Evolutionary conservation across 2,888 invertebrate genomes (phyloP).

Genomic region (Pardosa pseudoannulata): DNA sequence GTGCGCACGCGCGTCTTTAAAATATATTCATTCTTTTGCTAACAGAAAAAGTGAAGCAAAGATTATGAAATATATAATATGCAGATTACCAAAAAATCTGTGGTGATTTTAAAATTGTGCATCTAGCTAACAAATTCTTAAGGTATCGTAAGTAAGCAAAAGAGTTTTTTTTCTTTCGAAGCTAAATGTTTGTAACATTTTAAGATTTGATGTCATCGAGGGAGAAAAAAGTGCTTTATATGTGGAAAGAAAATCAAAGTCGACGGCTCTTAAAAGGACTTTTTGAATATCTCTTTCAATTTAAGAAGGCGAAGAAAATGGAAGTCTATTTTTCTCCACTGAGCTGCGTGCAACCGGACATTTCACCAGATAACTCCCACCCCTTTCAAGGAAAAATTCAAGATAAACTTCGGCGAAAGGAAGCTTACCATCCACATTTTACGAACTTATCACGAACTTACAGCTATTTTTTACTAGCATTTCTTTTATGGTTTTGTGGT

Average conservation of each 20-base stretch:
- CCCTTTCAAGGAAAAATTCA: not conserved
- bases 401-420: not conserved
- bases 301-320: slow-evolving; percentile 1
- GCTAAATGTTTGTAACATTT: not conserved
- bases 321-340: not conserved
- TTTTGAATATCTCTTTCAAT: slow-evolving; percentile 16
- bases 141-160: not conserved
- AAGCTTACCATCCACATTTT: slow-evolving; percentile 13
- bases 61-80: too few species aligned
- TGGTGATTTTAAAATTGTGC: too few species aligned
- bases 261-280: slow-evolving; percentile 6
- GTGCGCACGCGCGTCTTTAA: too few species aligned
- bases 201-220: not conserved
- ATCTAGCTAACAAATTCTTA: too few species aligned
- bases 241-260: not conserved
- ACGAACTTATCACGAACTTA: slow-evolving; percentile 12
- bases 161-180: not conserved
- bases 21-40: too few species aligned
- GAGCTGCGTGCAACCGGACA: slow-evolving; percentile 10
- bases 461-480: slow-evolving; percentile 1
- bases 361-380: slow-evolving; percentile 6
- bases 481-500: slow-evolving; percentile 7
- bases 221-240: not conserved
- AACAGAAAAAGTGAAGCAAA: too few species aligned
- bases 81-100: too few species aligned